A percentile compares a stretch with the other conserved stretches of the same genome.
These are phyloP conservation scores for Lithosia quadra DNA, from an alignment of 2,888 invertebrate genomes.

Conservation along the genomic window DNA sequence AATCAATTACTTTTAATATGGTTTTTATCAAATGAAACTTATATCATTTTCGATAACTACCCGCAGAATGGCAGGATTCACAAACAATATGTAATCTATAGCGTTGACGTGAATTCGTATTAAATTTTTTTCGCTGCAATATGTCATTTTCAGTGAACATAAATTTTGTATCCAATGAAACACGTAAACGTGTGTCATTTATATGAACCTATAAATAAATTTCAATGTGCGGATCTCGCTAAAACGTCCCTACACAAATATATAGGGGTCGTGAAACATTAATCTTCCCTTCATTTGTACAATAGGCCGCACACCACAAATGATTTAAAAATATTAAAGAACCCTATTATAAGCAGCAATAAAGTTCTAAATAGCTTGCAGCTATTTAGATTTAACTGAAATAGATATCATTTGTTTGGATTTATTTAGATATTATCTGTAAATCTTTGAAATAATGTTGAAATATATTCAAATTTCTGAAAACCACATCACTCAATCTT, in stretches of 20 bases:
- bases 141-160: constrained; percentile 58
- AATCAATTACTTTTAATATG: background rate
- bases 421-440: background rate
- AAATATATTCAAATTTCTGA: background rate
- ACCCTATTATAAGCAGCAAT: constrained; percentile 30
- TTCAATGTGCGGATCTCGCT: constrained; percentile 75
- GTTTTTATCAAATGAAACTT: constrained; percentile 2
- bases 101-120: constrained; percentile 46
- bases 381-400: background rate
- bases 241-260: constrained; percentile 77
- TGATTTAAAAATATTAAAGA: constrained; percentile 44
- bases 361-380: constrained; percentile 42
- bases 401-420: background rate
- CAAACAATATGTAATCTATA: constrained; percentile 41
- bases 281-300: constrained; percentile 73
- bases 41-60: constrained; percentile 32
- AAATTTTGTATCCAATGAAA: constrained; percentile 70
- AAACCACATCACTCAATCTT: background rate
- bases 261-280: constrained; percentile 76
- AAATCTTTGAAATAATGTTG: constrained; percentile 4
- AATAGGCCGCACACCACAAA: constrained; percentile 51
- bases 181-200: constrained; percentile 71
- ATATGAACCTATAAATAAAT: constrained; percentile 79
- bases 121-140: constrained; percentile 56
- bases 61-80: constrained; percentile 34